Percentiles rank a stretch among this genome's conserved stretches.
Conservation (phyloP, 2,888 invertebrate species). For the Macrostomum cliftonense region DNA sequence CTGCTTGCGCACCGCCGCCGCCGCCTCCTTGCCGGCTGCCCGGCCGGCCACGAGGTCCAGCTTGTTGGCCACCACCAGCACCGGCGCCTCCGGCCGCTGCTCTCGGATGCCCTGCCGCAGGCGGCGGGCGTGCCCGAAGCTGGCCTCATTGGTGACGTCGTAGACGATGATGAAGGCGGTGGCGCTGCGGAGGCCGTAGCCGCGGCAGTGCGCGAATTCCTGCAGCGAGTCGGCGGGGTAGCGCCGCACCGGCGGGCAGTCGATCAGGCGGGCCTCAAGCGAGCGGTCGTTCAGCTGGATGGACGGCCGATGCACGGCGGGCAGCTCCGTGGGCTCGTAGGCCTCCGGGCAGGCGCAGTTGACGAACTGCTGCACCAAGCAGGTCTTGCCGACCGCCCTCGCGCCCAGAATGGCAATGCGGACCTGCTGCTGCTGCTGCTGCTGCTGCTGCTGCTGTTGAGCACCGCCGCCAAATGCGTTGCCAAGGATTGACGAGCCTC, state of each 20-base stretch:
- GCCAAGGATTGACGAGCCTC: too few relatives aligned
- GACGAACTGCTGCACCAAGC: conserved; percentile 66
- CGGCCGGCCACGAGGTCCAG: conserved; percentile 47
- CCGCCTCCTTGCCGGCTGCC: conserved; percentile 48
- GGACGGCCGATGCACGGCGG: conserved; percentile 61
- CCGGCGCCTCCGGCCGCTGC: conserved; percentile 53
- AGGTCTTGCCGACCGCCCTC: conserved; percentile 74
- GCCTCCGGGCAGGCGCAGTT: conserved; percentile 63
- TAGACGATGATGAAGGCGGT: conserved; percentile 73
- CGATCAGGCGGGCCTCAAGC: conserved; percentile 51
- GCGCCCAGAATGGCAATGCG: conserved; percentile 71
- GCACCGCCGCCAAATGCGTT: too few relatives aligned
- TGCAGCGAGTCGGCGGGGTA: conserved; percentile 77
- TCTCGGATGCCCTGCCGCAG: conserved; percentile 79
- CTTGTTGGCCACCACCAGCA: conserved; percentile 81
- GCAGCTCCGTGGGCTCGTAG: conserved; percentile 54
- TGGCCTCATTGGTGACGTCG: conserved; percentile 74
- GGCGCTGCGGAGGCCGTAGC: conserved; percentile 41
- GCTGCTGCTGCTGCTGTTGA: too few relatives aligned
- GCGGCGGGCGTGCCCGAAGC: conserved; percentile 62
- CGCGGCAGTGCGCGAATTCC: conserved; percentile 61
- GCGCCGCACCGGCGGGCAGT: conserved; percentile 58
- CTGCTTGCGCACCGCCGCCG: conserved; percentile 73
- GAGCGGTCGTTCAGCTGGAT: conserved; percentile 64
- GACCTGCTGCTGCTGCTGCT: conserved; percentile 53